A percentile compares a stretch with the other conserved stretches of the same genome.
These are phyloP conservation scores for Psittacula echo DNA, from an alignment of 2,797 vertebrate genomes.

Conservation along the genomic window DNA sequence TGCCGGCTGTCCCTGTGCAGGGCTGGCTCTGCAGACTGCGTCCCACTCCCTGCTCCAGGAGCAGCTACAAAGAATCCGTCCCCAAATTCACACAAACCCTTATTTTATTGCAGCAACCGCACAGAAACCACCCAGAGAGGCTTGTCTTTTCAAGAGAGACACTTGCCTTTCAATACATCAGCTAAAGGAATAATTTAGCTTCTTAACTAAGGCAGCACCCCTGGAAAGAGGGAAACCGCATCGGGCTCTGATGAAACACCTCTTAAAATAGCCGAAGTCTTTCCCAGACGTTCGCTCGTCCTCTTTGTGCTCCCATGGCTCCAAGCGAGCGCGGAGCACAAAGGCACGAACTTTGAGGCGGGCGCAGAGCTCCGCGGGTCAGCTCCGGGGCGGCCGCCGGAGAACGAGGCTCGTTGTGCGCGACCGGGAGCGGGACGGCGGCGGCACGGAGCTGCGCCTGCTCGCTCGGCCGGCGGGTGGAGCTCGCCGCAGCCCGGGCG, in stretches of 20 bases:
- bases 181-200: neutral
- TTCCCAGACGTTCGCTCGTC: neutral
- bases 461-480: conserved; percentile 13
- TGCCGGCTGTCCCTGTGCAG: neutral
- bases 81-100: neutral
- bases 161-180: neutral
- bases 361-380: neutral
- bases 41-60: neutral
- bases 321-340: neutral
- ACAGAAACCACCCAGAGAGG: neutral
- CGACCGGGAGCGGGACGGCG: neutral
- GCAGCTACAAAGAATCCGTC: neutral
- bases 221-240: neutral
- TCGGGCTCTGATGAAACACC: conserved; percentile 26
- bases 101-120: neutral
- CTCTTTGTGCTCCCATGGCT: neutral
- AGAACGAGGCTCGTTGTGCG: neutral
- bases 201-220: conserved; percentile 1
- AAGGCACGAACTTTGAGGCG: neutral
- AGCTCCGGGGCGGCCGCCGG: no score
- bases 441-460: neutral
- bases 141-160: neutral
- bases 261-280: conserved; percentile 5
- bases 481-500: neutral
- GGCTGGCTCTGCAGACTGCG: neutral